Base-by-base conservation (phyloP, 2,797 vertebrate genomes). In the Myotis daubentonii region DNA sequence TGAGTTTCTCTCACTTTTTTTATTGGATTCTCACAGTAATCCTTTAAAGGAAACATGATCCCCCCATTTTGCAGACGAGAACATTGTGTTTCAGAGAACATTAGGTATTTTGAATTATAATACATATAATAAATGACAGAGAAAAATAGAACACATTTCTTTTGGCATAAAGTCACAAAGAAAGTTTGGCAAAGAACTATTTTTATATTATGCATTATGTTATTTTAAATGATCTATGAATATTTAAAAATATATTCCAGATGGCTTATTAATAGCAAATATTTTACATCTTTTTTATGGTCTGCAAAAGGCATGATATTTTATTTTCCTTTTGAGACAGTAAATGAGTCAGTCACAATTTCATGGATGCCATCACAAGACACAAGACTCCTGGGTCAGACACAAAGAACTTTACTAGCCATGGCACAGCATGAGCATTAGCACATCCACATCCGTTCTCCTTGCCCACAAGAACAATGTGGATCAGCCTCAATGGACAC, bases 191-290 rank as follows among this genome's bases (percentile, higher is more conserved):
- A 22, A 84, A n/a, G 6, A 88, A 51, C 7, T 25, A 47, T 71
- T 75, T 70, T 47, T 91, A 89, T 78, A 62, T 60, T 70, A 71
- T 44, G 11, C 30, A 28, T 30, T 82, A 3, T 60, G 38, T 80
- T 78, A 60, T 5, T 65, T 94, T 78, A 87, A 88, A 76, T 13
- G 6, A 49, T 28, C 15, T 66, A 51, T 60, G 15, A 51, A 70
- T 84, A 16, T 76, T 92, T 2, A 62, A 78, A 94, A 84, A 20
- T 22, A 62, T 53, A 82, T 78, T 78, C 81, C 78, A 81, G 66
- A 66, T 84, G n/a, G 16, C 17, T 93, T 87, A 55, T 83, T 94
- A 87, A 19, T 25, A 89, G 60, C 41, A 38, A 9, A 53, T 57
- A 28, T 81, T 92, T 83, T 87, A 17, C 28, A 84, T 87, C 33